These are phyloP conservation scores for Harpagoxenus sublaevis DNA, from an alignment of 2,888 invertebrate genomes.

Conservation along the genomic window DNA sequence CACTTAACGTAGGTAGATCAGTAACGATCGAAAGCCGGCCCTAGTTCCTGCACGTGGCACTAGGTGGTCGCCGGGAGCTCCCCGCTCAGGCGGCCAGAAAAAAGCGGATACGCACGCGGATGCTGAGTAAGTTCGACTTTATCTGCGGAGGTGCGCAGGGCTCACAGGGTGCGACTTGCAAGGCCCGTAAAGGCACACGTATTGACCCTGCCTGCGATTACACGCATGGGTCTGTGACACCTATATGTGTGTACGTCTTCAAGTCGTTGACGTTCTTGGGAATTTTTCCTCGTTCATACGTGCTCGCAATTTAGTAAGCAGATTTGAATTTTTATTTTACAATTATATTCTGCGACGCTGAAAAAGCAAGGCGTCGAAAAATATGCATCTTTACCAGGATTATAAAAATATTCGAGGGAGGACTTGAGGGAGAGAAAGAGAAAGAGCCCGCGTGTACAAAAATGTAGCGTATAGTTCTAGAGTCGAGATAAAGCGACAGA, in stretches of 20 bases:
- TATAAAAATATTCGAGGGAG: background rate
- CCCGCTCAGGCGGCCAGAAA: slow-evolving; percentile 60
- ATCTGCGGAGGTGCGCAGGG: slow-evolving; percentile 38
- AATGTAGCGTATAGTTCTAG: background rate
- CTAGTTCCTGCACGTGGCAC: slow-evolving; percentile 75
- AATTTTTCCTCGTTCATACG: background rate
- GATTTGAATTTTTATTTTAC: background rate
- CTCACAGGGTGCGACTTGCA: background rate
- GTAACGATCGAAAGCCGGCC: slow-evolving; percentile 77
- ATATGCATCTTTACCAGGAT: background rate
- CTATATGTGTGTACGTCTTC: background rate
- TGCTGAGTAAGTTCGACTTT: slow-evolving; percentile 52
- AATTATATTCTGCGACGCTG: background rate
- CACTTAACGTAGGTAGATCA: slow-evolving; percentile 78
- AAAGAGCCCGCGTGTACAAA: background rate
- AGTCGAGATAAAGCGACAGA: background rate
- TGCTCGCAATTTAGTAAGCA: background rate
- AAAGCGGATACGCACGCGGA: slow-evolving; percentile 53
- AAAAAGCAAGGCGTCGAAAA: background rate
- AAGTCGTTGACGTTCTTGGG: background rate
- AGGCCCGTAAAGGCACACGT: background rate
- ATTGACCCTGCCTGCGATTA: background rate
- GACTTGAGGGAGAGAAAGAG: background rate
- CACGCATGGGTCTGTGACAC: background rate
- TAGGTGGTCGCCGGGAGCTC: slow-evolving; percentile 73